Evolutionary conservation across 2,113 vertebrate species (phyloP).

Genomic region (Campylorhamphus procurvoides): DNA sequence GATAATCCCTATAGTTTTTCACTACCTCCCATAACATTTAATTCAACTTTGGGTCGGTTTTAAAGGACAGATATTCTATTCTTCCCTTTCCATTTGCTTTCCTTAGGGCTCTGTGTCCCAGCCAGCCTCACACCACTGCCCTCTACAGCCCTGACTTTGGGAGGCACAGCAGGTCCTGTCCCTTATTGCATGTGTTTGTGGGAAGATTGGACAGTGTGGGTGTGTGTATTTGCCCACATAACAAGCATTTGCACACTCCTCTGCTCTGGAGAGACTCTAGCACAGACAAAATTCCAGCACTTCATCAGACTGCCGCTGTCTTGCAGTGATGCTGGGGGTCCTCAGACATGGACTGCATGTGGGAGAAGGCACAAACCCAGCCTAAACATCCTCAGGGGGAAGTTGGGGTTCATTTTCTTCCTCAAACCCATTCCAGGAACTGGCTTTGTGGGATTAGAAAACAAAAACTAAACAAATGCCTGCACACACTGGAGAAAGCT

Average conservation of each 20-base stretch:
- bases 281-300: background rate
- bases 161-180: background rate
- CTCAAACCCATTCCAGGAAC: background rate
- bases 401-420: background rate
- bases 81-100: background rate
- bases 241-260: background rate
- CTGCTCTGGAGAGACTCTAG: background rate
- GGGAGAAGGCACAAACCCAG: background rate
- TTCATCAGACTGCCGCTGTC: too few species aligned
- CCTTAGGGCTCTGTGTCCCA: background rate
- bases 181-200: background rate
- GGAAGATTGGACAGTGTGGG: background rate
- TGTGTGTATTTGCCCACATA: background rate
- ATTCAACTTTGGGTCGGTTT: background rate
- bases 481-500: background rate
- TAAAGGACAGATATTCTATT: background rate
- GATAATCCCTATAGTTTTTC: background rate
- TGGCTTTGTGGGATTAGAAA: background rate
- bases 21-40: background rate
- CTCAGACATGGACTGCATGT: fast-evolving
- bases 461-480: background rate
- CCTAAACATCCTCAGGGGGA: background rate
- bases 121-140: background rate
- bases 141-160: fast-evolving
- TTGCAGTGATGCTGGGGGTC: fast-evolving